phyloP scores from a whole-genome alignment of 2,797 vertebrate species.

The Alcedo atthis region DNA sequence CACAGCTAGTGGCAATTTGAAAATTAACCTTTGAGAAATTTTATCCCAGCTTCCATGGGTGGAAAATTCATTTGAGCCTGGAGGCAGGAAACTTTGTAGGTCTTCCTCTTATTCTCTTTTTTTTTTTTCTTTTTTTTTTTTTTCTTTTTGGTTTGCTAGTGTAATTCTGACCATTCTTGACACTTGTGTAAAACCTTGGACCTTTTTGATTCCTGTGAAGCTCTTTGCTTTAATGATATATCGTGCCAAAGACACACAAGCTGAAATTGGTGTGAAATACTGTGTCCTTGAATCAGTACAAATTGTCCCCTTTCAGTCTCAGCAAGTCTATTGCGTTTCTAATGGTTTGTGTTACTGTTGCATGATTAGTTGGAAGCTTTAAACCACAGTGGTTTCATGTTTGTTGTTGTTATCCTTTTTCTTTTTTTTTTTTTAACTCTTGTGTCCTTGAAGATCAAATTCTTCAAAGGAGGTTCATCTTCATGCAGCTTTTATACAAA shows the following conservation, averaged over 20 bases:
- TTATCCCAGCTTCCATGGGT: not conserved
- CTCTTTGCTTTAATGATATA: not conserved
- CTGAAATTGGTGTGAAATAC: not conserved
- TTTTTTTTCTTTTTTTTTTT: not conserved
- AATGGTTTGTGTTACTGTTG: not conserved
- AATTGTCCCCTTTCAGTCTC: not conserved
- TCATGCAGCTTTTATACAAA: not conserved
- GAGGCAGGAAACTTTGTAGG: not conserved
- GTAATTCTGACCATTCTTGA: not conserved
- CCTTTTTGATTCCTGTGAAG: not conserved
- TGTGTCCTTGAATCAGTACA: not conserved
- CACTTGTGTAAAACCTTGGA: not conserved
- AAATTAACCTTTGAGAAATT: constrained; percentile 51
- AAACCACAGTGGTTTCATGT: not conserved
- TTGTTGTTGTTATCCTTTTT: not conserved
- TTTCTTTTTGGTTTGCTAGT: not conserved
- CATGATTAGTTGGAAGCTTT: not conserved
- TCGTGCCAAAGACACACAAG: not conserved
- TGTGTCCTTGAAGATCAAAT: not conserved
- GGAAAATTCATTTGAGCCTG: not conserved
- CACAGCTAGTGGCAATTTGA: constrained; percentile 23
- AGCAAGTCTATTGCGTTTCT: not conserved
- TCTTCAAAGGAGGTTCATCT: not conserved
- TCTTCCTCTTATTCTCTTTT: not conserved
- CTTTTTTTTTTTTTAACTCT: not conserved